Evolutionary conservation across 1,140 invertebrate genomes (phyloP), one percentile per base, ranked within the genome.

Genomic region (Zaprionus davidi): DNA sequence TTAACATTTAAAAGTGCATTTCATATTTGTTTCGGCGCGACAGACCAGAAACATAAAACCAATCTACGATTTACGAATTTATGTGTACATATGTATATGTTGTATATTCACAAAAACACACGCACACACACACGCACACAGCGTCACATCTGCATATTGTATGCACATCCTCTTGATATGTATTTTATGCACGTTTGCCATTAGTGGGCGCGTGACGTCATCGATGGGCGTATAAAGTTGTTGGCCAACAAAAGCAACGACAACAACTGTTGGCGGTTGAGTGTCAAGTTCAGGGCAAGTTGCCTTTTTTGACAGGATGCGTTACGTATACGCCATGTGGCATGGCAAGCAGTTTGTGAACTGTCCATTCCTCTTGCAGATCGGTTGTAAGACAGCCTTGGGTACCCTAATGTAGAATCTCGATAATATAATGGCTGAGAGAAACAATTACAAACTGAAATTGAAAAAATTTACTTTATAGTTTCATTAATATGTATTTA

Each of bases 1-100:
- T 81, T 55, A 81, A 64, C 72, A 76, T 81, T 81, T 81, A 81
- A 81, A 81, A 81, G 68, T 71, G 79, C 67, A 81, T 81, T 74
- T 70, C 26, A 57, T 69, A 77, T 77, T 77, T 76, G 51, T 71
- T 63, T 76, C 68, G 67, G 51, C 51, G 71, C 65, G 76, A 38
- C 71, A 75, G 71, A 69, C 59, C 69, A 65, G 78, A 74, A 69
- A 64, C 68, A 56, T 60, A 67, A 58, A 70, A 63, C 51, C 66
- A 75, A 75, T 75, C 59, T 58, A 31, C 46, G 60, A 69, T 60
- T 60, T 60, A 41, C 46, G n/a, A 22, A 65, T 62, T 26, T 51
- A 70, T 70, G 3, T 59, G 46, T 26, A 34, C 53, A 51, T 20
- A 20, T 20, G 20, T 31, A 9, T 31, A 0, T 31, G 31, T 31